Percentiles rank a stretch among this genome's conserved stretches.
Evolutionary conservation across 2,797 vertebrate genomes (phyloP).

Genomic region (Agapornis canus): DNA sequence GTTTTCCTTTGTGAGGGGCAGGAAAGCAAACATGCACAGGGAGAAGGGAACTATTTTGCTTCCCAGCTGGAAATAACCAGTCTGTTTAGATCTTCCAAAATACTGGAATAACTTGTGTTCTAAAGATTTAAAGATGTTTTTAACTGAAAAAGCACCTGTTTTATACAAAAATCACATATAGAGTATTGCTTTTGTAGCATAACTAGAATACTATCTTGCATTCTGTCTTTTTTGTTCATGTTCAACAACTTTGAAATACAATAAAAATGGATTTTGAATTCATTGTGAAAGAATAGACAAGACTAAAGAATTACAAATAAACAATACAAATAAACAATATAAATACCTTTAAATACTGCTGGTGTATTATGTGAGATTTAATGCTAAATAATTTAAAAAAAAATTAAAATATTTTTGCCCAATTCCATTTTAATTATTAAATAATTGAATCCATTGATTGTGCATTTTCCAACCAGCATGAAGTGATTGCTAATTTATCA

Average conservation of each 20-base stretch:
- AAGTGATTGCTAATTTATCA: background rate
- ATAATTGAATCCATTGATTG: background rate
- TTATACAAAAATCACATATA: background rate
- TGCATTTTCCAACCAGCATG: background rate
- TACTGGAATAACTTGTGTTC: background rate
- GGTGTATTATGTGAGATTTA: background rate
- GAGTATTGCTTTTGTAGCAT: background rate
- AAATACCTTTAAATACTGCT: background rate
- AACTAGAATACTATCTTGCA: background rate
- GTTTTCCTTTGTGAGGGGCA: accelerated
- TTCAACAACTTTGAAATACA: background rate
- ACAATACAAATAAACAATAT: accelerated
- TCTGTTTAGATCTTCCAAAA: background rate
- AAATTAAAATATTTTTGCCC: background rate
- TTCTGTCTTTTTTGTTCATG: background rate
- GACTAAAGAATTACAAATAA: background rate
- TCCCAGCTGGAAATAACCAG: background rate
- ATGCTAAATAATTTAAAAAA: background rate
- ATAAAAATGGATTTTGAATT: background rate
- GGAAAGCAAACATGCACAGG: background rate
- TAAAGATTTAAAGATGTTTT: background rate
- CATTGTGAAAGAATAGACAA: background rate
- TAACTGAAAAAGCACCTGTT: background rate
- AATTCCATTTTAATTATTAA: background rate
- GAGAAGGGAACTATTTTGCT: background rate